A percentile compares a stretch with the other conserved stretches of the same genome.
phyloP scores from a whole-genome alignment of 2,888 invertebrate species.

The Protodeltote pygarga region DNA sequence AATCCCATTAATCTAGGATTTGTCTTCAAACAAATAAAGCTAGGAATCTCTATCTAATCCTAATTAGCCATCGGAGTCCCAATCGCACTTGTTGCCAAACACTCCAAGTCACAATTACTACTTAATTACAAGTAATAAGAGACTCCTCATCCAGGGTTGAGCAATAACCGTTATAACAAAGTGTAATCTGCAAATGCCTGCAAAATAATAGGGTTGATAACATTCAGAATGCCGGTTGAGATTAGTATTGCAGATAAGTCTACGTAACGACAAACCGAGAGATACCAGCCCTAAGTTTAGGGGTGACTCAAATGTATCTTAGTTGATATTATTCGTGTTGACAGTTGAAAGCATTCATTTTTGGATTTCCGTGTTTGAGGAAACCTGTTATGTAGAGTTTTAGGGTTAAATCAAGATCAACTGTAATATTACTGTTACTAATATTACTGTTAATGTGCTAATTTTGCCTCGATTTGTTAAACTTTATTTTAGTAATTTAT shows the following conservation, averaged over 20 bases:
- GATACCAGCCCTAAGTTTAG: conserved; percentile 34
- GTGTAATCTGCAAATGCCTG: conserved; percentile 36
- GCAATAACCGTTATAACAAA: conserved; percentile 45
- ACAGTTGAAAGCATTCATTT: no score
- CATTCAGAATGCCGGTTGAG: conserved; percentile 51
- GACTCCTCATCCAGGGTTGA: conserved; percentile 39
- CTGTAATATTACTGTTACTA: no score
- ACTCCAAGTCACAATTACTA: conserved; percentile 39
- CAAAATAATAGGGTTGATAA: conserved; percentile 57
- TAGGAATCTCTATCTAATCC: conserved; percentile 21
- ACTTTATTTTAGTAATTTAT: no score
- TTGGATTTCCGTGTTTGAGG: no score
- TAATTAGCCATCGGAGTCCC: conserved; percentile 19
- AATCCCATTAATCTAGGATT: neutral
- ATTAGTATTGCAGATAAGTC: conserved; percentile 50
- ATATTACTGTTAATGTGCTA: no score
- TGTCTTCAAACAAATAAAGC: conserved; percentile 14
- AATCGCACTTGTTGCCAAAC: conserved; percentile 23
- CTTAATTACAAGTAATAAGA: conserved; percentile 46
- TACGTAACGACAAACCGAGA: conserved; percentile 27
- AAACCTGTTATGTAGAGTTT: no score
- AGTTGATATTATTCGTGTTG: conserved; percentile 7
- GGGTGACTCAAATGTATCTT: conserved; percentile 17
- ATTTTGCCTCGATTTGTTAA: no score
- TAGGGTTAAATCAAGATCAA: neutral